These are phyloP conservation scores for Micrasema minimum DNA, from an alignment of 1,140 invertebrate genomes.

Conservation along the genomic window DNA sequence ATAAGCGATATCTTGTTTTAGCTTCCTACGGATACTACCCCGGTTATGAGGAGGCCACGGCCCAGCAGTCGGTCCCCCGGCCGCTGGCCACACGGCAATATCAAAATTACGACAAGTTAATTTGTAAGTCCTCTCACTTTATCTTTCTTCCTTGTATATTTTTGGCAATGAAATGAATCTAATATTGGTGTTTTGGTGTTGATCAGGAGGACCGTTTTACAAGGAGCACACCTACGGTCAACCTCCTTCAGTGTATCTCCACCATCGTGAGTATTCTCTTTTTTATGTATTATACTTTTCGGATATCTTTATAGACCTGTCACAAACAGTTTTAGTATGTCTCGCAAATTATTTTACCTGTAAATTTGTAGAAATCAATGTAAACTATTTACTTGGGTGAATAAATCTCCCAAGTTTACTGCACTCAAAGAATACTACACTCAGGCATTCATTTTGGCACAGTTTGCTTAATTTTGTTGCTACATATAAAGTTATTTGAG, in stretches of 20 bases:
- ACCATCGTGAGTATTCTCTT: slow-evolving; percentile 18
- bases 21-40: slow-evolving; percentile 16
- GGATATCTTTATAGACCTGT: too few species aligned
- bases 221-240: slow-evolving; percentile 26
- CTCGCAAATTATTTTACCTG: too few species aligned
- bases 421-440: too few species aligned
- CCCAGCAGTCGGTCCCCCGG: slow-evolving; percentile 25
- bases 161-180: background rate
- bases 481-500: too few species aligned
- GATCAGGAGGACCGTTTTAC: slow-evolving; percentile 28
- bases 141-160: background rate
- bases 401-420: too few species aligned
- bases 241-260: slow-evolving; percentile 28
- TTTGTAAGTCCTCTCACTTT: slow-evolving; percentile 17
- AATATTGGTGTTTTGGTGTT: background rate
- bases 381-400: too few species aligned
- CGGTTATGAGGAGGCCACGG: slow-evolving; percentile 3
- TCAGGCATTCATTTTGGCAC: too few species aligned
- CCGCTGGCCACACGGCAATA: slow-evolving; percentile 27
- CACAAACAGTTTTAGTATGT: too few species aligned
- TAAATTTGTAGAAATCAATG: too few species aligned
- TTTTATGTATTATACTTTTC: too few species aligned
- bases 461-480: too few species aligned
- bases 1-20: too few species aligned
- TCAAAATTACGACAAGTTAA: slow-evolving; percentile 36